These are phyloP conservation scores for Eretmochelys imbricata DNA, from an alignment of 2,113 vertebrate species.

Conservation along the genomic window DNA sequence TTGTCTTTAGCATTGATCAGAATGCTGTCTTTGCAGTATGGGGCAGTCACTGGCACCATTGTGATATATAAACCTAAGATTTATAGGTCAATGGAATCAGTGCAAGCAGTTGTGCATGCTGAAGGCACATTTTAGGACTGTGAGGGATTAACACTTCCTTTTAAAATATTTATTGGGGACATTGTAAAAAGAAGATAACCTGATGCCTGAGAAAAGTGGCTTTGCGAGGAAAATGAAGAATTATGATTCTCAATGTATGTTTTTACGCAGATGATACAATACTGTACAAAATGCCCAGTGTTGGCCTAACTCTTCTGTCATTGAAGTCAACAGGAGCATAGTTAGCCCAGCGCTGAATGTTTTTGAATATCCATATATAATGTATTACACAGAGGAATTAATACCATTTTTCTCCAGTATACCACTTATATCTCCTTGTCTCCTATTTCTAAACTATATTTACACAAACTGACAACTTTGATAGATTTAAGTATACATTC, in stretches of 20 bases:
- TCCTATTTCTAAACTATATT: neutral
- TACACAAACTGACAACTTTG: neutral
- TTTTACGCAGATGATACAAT: neutral
- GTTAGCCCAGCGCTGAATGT: neutral
- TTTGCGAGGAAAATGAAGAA: neutral
- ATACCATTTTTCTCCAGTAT: neutral
- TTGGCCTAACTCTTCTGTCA: neutral
- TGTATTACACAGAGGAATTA: neutral
- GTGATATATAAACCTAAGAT: neutral
- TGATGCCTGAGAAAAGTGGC: neutral
- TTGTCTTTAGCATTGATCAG: neutral
- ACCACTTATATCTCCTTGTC: neutral
- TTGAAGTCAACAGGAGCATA: neutral
- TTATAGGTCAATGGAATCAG: neutral
- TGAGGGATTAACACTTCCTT: neutral
- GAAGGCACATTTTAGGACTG: neutral
- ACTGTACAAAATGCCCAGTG: neutral
- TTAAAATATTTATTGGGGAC: neutral
- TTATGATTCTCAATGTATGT: neutral
- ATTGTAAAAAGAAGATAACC: accelerated
- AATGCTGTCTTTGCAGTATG: neutral
- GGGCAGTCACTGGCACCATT: neutral
- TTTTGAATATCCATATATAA: neutral
- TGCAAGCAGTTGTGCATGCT: neutral
- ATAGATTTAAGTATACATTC: neutral